Evolutionary conservation across 2,888 invertebrate species (phyloP).

Genomic region (Plemyria rubiginata): DNA sequence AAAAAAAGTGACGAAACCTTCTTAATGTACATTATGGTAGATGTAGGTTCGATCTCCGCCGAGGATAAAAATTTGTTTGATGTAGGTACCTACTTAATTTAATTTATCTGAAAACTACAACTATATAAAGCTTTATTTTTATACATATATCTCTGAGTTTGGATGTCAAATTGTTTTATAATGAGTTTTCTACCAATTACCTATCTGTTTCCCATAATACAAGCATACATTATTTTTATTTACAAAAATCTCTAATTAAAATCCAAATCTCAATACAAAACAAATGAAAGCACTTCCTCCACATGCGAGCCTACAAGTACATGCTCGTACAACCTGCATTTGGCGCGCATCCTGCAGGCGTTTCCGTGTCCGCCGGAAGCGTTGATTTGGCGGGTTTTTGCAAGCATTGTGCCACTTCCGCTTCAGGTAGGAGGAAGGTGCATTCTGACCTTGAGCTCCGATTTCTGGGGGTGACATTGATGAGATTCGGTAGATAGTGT

Average conservation of each 20-base stretch:
- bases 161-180: too few relatives aligned
- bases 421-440: conserved; percentile 75
- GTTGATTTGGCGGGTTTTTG: conserved; percentile 74
- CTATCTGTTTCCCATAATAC: too few relatives aligned
- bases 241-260: conserved; percentile 19
- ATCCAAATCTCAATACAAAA: conserved; percentile 29
- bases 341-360: conserved; percentile 44
- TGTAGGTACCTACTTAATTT: too few relatives aligned
- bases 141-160: too few relatives aligned
- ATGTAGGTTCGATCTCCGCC: too few relatives aligned
- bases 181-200: too few relatives aligned
- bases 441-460: conserved; percentile 74
- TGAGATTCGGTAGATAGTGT: too few relatives aligned
- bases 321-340: conserved; percentile 38
- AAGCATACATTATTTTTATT: too few relatives aligned
- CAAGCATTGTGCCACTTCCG: conserved; percentile 63
- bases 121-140: too few relatives aligned
- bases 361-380: conserved; percentile 75
- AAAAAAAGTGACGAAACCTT: background rate
- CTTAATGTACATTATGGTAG: too few relatives aligned
- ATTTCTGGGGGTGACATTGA: conserved; percentile 60
- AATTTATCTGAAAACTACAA: too few relatives aligned
- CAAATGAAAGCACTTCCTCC: conserved; percentile 34
- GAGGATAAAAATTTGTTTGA: too few relatives aligned
- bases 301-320: conserved; percentile 26